A percentile compares a stretch with the other conserved stretches of the same genome.
These are phyloP conservation scores for Drosophila subsilvestris DNA, from an alignment of 2,888 invertebrate genomes.

Conservation along the genomic window DNA sequence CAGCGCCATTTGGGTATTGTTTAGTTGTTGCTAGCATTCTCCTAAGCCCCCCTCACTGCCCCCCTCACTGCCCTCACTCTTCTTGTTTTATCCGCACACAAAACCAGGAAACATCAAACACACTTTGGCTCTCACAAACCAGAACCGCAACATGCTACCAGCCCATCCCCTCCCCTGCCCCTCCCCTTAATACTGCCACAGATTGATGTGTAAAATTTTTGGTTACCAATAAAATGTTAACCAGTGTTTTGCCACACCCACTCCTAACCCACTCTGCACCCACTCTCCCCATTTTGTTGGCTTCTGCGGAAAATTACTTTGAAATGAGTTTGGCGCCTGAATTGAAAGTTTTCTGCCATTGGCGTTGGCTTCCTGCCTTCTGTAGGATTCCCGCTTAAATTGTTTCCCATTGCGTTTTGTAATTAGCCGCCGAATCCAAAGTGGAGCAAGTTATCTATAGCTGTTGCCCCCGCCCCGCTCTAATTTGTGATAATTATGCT, in stretches of 20 bases:
- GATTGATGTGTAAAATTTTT: constrained; percentile 75
- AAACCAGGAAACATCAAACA: constrained; percentile 68
- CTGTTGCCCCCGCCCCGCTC: constrained; percentile 15
- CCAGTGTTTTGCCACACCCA: constrained; percentile 32
- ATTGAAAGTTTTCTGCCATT: constrained; percentile 28
- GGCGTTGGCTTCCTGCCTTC: constrained; percentile 32
- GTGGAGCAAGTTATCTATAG: constrained; percentile 37
- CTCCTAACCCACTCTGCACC: neutral
- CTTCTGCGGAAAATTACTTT: constrained; percentile 73
- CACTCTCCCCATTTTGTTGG: constrained; percentile 27
- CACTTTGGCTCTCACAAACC: constrained; percentile 58
- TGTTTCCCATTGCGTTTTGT: constrained; percentile 54
- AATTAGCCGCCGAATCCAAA: constrained; percentile 55
- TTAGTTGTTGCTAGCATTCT: neutral
- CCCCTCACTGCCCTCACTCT: no score
- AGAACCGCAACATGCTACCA: constrained; percentile 39
- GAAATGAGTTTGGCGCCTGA: constrained; percentile 59
- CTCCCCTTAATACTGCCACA: constrained; percentile 7
- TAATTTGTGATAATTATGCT: constrained; percentile 78
- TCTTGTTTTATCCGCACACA: constrained; percentile 29
- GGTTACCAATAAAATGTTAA: constrained; percentile 77
- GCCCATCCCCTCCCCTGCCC: neutral
- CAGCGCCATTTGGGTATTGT: constrained; percentile 30
- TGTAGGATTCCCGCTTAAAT: constrained; percentile 50
- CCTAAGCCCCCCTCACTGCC: neutral